Evolutionary conservation across 2,113 vertebrate genomes (phyloP), one percentile per base, ranked within the genome.

Genomic region (Microtus oregoni): DNA sequence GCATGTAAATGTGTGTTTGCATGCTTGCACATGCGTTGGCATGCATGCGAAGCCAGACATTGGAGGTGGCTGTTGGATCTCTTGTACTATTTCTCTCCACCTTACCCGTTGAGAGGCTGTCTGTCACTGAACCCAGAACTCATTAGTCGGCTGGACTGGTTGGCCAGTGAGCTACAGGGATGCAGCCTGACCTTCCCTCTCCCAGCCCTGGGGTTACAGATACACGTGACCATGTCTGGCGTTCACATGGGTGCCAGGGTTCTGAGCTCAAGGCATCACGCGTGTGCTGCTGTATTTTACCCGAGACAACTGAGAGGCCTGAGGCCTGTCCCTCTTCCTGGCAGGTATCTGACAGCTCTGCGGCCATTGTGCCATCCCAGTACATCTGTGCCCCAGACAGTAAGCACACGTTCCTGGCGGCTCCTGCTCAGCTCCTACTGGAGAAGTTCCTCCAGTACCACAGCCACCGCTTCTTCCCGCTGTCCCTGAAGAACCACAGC

Each of bases 311-410:
- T 41, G 11, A 4, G 86, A 0, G 38, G 38, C 63, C 85, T 93
- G 75, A 96, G 0, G 0, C 38, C 44, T 0, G 0, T 19, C 17
- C 4, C 14, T 95, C 47, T 0, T 11, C 22, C 32, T 41, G 47
- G 1, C 87, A 99, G 99, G 99, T 99, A 63, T 99, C 99, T 1
- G 99, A 99, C 94, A 99, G 98, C 83, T 98, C 99, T 2, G 98
- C 98, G 77, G 99, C 99, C 22, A 95, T 99, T 79, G 98, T 99
- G 35, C 99, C 99, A 0, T 99, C 99, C 75, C 99, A 99, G 98
- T 99, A 99, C 96, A 98, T 99, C 97, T 99, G 99, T 78, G 99
- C 99, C 93, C 99, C 99, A 0, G 99, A 99, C 98, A 99, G 99
- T 98, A 99, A 99, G 96, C 99, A 99, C 97, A 99, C 99, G 1